Evolutionary conservation across 2,888 invertebrate genomes (phyloP), one percentile per base, ranked within the genome.

Genomic region (Galerucella calmariensis): DNA sequence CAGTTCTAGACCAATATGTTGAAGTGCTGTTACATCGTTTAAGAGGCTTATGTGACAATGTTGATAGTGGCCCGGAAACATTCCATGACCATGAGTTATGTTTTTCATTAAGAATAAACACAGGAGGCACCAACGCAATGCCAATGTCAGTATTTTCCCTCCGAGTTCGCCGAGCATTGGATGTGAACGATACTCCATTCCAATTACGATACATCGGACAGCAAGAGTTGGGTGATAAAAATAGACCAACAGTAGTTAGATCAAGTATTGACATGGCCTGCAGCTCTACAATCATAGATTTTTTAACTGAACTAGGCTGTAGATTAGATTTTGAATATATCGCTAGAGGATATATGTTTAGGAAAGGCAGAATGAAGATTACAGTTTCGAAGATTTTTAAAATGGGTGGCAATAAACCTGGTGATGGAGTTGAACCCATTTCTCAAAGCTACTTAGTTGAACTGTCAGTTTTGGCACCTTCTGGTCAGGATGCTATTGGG

Each of bases 361-460:
- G 97, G 74, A 98, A 98, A 88, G 98, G 98, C 0, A 91, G 97
- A 75, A 97, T 98, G 96, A 98, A 98, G 88, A 95, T 98, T 24
- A 97, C 97, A 0, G 97, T 98, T 0, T 95, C 97, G 0, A 98
- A 98, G 88, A 94, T 98, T 74, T 96, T 95, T 83, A 97, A 96
- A 90, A 85, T 87, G 83, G 85, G 85, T 59, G 93, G 94, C 71
- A 82, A 73, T 73, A 94, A 94, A 84, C 89, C 91, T 41, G 89
- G 90, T 51, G 93, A 94, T 79, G 90, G 90, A 81, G 89, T 93
- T 58, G 97, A 98, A 84, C 92, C 96, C 0, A 93, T 98, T 82
- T 95, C 97, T 1, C 94, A 95, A 56, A 97, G 97, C 84, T 96
- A 97, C 88, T 90, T 98, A 46, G 98, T 98, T 0, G 98, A 98